phyloP scores from a whole-genome alignment of 53 echinoderm and acorn worm genomes.

The Zoroaster sp. region DNA sequence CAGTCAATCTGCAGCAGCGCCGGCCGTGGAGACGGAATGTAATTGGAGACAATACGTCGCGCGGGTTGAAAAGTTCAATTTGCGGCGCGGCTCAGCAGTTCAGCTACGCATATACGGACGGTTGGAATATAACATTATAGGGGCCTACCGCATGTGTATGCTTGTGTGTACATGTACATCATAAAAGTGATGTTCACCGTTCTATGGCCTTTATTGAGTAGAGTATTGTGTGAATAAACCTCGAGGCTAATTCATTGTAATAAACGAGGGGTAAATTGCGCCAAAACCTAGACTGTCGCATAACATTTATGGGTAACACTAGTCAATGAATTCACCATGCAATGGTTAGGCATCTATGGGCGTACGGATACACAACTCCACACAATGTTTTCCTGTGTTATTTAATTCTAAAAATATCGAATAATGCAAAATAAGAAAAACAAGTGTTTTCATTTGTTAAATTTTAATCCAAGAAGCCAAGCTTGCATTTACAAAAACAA shows the following conservation, averaged over 20 bases:
- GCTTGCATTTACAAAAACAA: too few relatives aligned
- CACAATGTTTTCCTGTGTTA: too few relatives aligned
- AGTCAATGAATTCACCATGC: too few relatives aligned
- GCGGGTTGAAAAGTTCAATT: slow-evolving; percentile 51
- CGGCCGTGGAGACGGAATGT: not conserved
- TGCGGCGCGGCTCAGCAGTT: not conserved
- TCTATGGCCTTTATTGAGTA: not conserved
- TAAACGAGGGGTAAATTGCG: not conserved
- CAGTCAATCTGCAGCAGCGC: not conserved
- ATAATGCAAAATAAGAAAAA: too few relatives aligned
- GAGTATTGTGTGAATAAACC: not conserved
- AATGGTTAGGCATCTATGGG: too few relatives aligned
- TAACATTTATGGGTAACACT: too few relatives aligned
- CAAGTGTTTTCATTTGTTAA: too few relatives aligned
- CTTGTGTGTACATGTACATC: too few relatives aligned
- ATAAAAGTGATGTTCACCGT: too few relatives aligned
- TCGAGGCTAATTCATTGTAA: not conserved
- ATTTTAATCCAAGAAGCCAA: too few relatives aligned
- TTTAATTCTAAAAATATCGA: too few relatives aligned
- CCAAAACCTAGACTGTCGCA: not conserved
- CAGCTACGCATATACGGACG: not conserved
- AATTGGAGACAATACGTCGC: not conserved
- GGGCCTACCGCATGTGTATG: not conserved
- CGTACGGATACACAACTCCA: too few relatives aligned
- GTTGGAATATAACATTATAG: not conserved